Base-by-base conservation (phyloP, 2,888 invertebrate species). In the Cryptocephalus primarius region DNA sequence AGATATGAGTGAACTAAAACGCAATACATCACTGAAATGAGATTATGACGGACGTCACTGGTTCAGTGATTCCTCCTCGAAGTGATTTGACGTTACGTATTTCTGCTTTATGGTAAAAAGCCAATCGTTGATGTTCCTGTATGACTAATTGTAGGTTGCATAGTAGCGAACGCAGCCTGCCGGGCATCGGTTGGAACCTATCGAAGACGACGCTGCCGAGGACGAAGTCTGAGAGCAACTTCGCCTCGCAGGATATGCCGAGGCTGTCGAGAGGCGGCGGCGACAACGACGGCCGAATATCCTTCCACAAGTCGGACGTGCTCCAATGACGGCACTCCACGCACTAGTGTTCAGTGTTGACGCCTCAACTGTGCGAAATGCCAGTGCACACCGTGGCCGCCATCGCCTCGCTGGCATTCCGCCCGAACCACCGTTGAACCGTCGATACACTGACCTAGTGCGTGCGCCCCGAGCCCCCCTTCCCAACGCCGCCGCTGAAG, bases 151-250 rank as follows among this genome's bases (percentile, higher is more conserved):
- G 12, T 12, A 52, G 55, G 45, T 55, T 69, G 22, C 65, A 69
- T 50, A 56, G 63, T 42, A 70, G 69, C 60, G 70, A 71, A 43
- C 58, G 64, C 40, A 69, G 69, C 52, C 53, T 69, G 42, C 60
- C 60, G 48, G 81, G 83, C 69, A 73, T 85, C 60, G 84, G 84
- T 56, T 45, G 55, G 47, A 82, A 82, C 65, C 72, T 85, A 64
- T 81, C 83, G 67, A 79, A 80, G 60, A 72, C 83, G 63, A 76
- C 83, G 34, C 76, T 85, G 58, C 88, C 88, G 22, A 75, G 87
- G 59, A 88, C 88, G 61, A 86, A 87, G 72, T 87, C 87, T 52
- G 88, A 88, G 70, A 85, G 83, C 74, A 87, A 87, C 72, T 86
- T 88, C 72, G 77, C 82, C 39, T 75, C 73, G 72, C 69, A 70